phyloP scores from a whole-genome alignment of 2,113 vertebrate species.

The Sminthopsis crassicaudata region DNA sequence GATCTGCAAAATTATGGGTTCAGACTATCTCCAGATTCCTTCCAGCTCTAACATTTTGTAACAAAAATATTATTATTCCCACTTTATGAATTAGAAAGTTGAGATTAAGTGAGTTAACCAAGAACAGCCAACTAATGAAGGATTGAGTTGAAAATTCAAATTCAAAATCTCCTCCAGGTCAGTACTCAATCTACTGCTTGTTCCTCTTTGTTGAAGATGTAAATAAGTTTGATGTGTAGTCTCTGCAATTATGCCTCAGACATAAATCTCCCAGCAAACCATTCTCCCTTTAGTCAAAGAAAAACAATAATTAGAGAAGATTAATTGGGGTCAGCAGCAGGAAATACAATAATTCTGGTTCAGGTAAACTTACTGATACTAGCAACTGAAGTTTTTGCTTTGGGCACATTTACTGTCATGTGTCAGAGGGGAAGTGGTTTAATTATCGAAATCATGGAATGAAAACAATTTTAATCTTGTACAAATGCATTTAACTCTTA shows the following conservation, averaged over 20 bases:
- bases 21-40: not conserved
- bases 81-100: not conserved
- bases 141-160: not conserved
- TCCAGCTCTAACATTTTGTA: not conserved
- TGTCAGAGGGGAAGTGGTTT: not conserved
- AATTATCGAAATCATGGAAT: not conserved
- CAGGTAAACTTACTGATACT: not conserved
- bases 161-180: not conserved
- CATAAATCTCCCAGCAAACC: not conserved
- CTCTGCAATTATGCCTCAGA: not conserved
- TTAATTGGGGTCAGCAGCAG: not conserved
- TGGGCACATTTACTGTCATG: not conserved
- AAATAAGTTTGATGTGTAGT: not conserved
- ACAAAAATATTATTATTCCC: not conserved
- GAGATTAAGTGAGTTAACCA: not conserved
- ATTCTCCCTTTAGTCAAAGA: not conserved
- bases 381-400: not conserved
- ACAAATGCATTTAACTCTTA: not conserved
- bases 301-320: not conserved
- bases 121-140: not conserved
- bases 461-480: not conserved
- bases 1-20: not conserved
- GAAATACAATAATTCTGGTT: not conserved
- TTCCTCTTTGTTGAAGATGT: not conserved
- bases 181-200: not conserved